Conservation (phyloP, 2,113 vertebrate genomes). For the Hiodon alosoides region DNA sequence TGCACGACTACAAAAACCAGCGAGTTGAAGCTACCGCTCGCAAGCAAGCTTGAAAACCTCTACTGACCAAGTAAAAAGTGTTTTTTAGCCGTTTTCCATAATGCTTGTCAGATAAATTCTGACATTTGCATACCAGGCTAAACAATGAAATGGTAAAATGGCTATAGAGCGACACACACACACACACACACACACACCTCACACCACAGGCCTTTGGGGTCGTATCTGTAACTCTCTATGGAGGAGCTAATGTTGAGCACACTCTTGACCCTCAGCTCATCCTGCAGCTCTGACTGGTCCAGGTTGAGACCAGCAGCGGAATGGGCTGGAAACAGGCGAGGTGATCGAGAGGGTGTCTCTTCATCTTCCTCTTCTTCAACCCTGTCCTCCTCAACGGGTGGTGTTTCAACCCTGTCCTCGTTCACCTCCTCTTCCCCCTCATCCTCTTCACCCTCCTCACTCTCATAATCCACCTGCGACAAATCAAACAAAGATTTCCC, state of each 20-base stretch:
- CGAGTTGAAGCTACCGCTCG: no score
- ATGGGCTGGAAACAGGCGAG: background rate
- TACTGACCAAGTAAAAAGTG: no score
- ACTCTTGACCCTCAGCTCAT: constrained; percentile 56
- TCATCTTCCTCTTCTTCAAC: constrained; percentile 42
- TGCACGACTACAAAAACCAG: no score
- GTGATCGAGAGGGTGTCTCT: constrained; percentile 15
- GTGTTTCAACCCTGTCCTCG: constrained; percentile 32
- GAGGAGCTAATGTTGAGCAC: constrained; percentile 60
- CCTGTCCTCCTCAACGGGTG: constrained; percentile 26
- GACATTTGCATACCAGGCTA: background rate
- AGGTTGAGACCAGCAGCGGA: background rate
- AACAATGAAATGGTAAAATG: background rate
- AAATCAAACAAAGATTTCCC: background rate
- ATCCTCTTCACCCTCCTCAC: constrained; percentile 68
- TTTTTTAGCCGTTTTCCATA: no score
- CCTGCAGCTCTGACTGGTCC: background rate
- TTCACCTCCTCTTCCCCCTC: constrained; percentile 36
- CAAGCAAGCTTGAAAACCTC: no score
- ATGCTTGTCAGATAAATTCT: background rate
- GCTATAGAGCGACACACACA: background rate
- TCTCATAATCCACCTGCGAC: constrained; percentile 88
- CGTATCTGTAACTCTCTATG: constrained; percentile 76
- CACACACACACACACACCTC: constrained; percentile 63
- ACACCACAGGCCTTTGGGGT: constrained; percentile 80